Percentiles rank a stretch among this genome's conserved stretches.
phyloP scores from a whole-genome alignment of 2,888 invertebrate species.

The Dolichomitus sp. region DNA sequence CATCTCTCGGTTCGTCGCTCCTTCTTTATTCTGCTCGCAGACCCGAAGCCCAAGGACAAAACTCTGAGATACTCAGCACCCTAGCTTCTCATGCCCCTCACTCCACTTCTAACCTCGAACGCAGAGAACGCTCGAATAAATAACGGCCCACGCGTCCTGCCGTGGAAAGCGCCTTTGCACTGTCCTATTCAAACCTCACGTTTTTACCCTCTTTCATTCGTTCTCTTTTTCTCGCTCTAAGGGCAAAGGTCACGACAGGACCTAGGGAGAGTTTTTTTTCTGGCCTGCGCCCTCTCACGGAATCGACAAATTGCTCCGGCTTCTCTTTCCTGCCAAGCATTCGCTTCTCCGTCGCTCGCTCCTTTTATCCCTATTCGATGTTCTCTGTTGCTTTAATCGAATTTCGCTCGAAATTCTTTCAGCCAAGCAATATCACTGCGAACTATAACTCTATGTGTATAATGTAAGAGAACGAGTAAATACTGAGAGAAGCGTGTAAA shows the following conservation, averaged over 20 bases:
- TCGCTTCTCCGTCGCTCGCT: constrained; percentile 56
- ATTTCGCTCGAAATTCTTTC: constrained; percentile 34
- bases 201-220: constrained; percentile 43
- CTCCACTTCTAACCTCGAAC: constrained; percentile 21
- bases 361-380: constrained; percentile 28
- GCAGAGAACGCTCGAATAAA: constrained; percentile 49
- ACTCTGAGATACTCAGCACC: neutral
- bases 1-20: neutral
- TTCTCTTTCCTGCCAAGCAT: constrained; percentile 34
- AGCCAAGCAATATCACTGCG: constrained; percentile 23
- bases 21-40: constrained; percentile 25
- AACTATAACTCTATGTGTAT: constrained; percentile 2
- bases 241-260: constrained; percentile 44
- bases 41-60: constrained; percentile 37
- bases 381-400: constrained; percentile 37
- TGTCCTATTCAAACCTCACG: constrained; percentile 11
- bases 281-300: constrained; percentile 51
- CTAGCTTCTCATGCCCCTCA: neutral
- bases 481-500: neutral
- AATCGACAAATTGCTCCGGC: constrained; percentile 73
- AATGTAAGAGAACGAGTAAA: neutral
- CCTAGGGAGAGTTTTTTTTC: neutral
- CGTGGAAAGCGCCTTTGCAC: constrained; percentile 15
- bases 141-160: constrained; percentile 57
- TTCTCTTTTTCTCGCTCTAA: constrained; percentile 26